Evolutionary conservation across 2,888 invertebrate genomes (phyloP), one percentile per base, ranked within the genome.

Genomic region (Gibbula magus): DNA sequence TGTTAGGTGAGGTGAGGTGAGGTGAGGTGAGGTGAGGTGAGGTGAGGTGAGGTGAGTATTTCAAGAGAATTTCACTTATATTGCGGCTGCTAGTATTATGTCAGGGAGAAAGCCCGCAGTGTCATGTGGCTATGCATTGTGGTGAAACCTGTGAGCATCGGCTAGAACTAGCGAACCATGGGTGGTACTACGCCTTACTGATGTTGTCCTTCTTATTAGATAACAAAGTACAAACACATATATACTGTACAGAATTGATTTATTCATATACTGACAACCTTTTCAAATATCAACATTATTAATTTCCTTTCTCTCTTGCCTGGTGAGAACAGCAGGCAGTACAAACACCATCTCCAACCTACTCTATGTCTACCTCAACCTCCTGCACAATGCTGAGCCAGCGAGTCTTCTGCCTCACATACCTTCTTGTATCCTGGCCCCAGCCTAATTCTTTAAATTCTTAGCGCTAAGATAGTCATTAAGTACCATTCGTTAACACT

Each of bases 181-280:
- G n/a, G n/a, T n/a, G n/a, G n/a, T n/a, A n/a, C n/a, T n/a, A n/a
- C n/a, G n/a, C n/a, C 52, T 16, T 52, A 16, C 16, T 8, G 52
- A 52, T 10, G 16, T 8, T 52, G 52, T 16, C 52, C 52, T 52
- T 52, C 16, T 16, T 10, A 16, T 52, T 52, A 52, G 16, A 8
- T n/a, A 13, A 56, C 4, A 25, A 22, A 25, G 5, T n/a, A 56
- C 56, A 56, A 56, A 56, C 56, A 56, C 20, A 56, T 7, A 20
- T 22, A 22, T 20, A 70, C 35, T 70, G 70, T 70, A 70, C 70
- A 70, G 70, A 70, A 70, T 70, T 70, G 35, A 70, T 70, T 70
- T 70, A 70, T 70, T 70, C 45, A 45, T 45, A 10, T 70, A 70
- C 35, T 70, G 70, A 70, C 70, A 70, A 70, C 70, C 70, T 70